Base-by-base conservation (phyloP, 2,888 invertebrate genomes). In the Gandaritis pyraliata region DNA sequence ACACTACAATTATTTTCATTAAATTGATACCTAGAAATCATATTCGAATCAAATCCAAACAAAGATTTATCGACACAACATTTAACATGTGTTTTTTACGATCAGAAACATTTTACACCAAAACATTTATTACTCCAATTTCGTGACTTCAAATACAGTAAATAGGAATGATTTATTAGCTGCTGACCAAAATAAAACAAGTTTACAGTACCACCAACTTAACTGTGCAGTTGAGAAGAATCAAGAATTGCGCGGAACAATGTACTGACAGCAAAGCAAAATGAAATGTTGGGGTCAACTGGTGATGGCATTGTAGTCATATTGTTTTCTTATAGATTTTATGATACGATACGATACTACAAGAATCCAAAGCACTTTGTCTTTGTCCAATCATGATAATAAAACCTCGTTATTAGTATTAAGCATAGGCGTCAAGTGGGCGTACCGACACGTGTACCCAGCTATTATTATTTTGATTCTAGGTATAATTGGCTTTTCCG, bases 121-220 rank as follows among this genome's bases (percentile, higher is more conserved):
- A 56, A 49, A 49, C 30, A 33, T n/a, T 4, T 30, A 49, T 49
- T 33, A 12, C 13, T 29, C 23, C 7, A 41, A 30, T 33, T 33
- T 33, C 2, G 41, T 49, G 16, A n/a, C 23, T 29, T 13, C 7
- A 30, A 30, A 30, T 47, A 39, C 30, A 41, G 33, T 16, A 56
- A 56, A 38, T 23, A 41, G 13, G 4, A 12, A 10, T 49, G 56
- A 56, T 56, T 58, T 58, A 52, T 41, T 48, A 41, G 41, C 6
- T 38, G 11, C 45, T 23, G 2, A 13, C 18, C 6, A 41, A 48
- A 47, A 8, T n/a, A 29, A n/a, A 38, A 29, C 29, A 48, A 8
- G 10, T 11, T 7, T 39, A 55, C 30, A 30, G 29, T 54, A 23
- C 38, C 38, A 41, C 38, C 12, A 29, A 47, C 13, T 33, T 33